phyloP scores from a whole-genome alignment of 2,113 vertebrate genomes.

The Plectropomus leopardus region DNA sequence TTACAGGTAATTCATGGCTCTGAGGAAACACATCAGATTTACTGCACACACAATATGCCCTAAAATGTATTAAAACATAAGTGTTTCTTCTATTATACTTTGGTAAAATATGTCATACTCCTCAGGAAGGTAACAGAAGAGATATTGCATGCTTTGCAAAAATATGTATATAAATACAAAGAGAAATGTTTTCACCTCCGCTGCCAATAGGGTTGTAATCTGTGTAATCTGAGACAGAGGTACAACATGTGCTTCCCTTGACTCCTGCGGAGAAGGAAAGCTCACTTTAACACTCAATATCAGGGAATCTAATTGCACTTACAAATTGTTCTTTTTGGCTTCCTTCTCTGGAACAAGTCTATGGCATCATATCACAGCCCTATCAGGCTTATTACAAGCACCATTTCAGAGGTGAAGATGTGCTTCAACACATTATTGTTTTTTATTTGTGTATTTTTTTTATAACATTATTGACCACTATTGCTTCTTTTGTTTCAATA shows the following conservation, averaged over 20 bases:
- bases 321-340: constrained; percentile 33
- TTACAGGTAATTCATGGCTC: neutral
- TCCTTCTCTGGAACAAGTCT: constrained; percentile 43
- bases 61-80: constrained; percentile 1
- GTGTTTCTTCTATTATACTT: constrained; percentile 16
- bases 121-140: neutral
- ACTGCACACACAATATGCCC: neutral
- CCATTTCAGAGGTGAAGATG: constrained; percentile 15
- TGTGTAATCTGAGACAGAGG: constrained; percentile 71
- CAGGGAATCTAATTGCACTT: constrained; percentile 62
- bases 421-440: too few relatives aligned
- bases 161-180: constrained; percentile 17
- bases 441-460: too few relatives aligned
- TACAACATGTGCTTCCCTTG: constrained; percentile 44
- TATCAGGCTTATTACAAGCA: constrained; percentile 37
- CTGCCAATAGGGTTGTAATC: constrained; percentile 53
- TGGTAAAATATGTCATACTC: constrained; percentile 24
- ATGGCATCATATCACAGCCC: constrained; percentile 22
- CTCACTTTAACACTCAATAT: constrained; percentile 60
- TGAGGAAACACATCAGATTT: constrained; percentile 5
- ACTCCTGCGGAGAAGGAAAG: constrained; percentile 57
- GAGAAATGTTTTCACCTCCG: constrained; percentile 28
- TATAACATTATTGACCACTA: too few relatives aligned
- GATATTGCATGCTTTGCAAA: constrained; percentile 7
- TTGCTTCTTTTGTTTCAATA: constrained; percentile 1